Conservation (phyloP, 2,113 vertebrate genomes). For the Proterorhinus semilunaris region DNA sequence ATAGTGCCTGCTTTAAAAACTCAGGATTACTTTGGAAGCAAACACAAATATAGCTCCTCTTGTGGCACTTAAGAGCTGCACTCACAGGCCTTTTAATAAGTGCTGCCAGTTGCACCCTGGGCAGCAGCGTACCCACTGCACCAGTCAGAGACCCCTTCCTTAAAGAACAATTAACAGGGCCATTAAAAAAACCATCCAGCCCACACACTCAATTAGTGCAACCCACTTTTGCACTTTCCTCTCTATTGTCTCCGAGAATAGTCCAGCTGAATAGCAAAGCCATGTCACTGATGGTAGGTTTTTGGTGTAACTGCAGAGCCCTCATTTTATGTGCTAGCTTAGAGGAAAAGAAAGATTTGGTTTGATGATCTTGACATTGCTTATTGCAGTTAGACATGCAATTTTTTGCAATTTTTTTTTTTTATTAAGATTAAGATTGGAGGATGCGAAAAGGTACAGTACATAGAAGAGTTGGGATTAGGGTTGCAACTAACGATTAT, state of each 20-base stretch:
- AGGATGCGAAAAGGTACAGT: no score
- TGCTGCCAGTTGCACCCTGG: conserved; percentile 52
- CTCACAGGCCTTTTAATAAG: conserved; percentile 39
- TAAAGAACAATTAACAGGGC: conserved; percentile 78
- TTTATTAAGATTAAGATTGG: no score
- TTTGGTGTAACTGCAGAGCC: conserved; percentile 44
- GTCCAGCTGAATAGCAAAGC: conserved; percentile 56
- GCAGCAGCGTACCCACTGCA: conserved; percentile 46
- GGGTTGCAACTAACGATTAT: no score
- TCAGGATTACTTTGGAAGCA: conserved; percentile 39
- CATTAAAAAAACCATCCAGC: conserved; percentile 73
- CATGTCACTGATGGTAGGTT: conserved; percentile 39
- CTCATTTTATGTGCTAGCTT: conserved; percentile 36
- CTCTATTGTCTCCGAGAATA: conserved; percentile 72
- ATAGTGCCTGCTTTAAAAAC: conserved; percentile 18
- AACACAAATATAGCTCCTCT: conserved; percentile 43
- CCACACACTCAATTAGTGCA: conserved; percentile 78
- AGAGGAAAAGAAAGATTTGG: conserved; percentile 50
- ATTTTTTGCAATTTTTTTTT: no score
- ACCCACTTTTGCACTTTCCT: conserved; percentile 70
- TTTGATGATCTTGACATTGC: conserved; percentile 19
- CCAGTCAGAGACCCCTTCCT: conserved; percentile 61
- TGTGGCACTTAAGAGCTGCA: conserved; percentile 55
- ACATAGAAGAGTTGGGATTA: no score
- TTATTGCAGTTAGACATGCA: no score